A percentile compares a stretch with the other conserved stretches of the same genome.
Conservation (phyloP, 2,113 vertebrate genomes). For the Bos javanicus region DNA sequence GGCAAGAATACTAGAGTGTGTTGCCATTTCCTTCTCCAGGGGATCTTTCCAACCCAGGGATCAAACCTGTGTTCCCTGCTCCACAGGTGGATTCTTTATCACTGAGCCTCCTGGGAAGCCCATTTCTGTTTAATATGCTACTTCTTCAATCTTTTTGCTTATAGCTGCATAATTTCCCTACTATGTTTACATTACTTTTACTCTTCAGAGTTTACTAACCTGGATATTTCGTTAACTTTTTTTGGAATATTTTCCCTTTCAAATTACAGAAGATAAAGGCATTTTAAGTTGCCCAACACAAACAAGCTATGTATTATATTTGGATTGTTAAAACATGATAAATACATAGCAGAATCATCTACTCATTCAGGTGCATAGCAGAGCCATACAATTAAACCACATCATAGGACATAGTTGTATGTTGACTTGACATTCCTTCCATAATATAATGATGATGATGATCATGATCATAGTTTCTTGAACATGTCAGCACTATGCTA, state of each 20-base stretch:
- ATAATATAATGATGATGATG: background rate
- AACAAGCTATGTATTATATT: background rate
- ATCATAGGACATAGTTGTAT: background rate
- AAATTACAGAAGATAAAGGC: background rate
- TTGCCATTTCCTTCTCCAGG: background rate
- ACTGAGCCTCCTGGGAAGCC: background rate
- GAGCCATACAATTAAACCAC: background rate
- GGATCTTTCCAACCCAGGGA: background rate
- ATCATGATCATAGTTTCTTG: background rate
- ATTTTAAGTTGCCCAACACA: background rate
- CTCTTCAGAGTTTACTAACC: background rate
- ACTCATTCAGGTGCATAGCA: background rate
- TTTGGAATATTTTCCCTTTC: constrained; percentile 15
- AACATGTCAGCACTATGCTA: background rate
- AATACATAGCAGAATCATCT: background rate
- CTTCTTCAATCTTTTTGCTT: background rate
- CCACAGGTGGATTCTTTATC: background rate
- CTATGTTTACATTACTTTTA: background rate
- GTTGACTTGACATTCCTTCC: background rate
- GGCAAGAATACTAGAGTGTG: background rate
- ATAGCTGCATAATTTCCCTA: background rate
- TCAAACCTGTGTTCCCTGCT: background rate
- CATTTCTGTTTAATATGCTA: background rate
- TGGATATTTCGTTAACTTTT: constrained; percentile 1
- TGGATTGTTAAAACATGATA: background rate